phyloP scores from a whole-genome alignment of 2,797 vertebrate species.

The Serranus cabrilla region DNA sequence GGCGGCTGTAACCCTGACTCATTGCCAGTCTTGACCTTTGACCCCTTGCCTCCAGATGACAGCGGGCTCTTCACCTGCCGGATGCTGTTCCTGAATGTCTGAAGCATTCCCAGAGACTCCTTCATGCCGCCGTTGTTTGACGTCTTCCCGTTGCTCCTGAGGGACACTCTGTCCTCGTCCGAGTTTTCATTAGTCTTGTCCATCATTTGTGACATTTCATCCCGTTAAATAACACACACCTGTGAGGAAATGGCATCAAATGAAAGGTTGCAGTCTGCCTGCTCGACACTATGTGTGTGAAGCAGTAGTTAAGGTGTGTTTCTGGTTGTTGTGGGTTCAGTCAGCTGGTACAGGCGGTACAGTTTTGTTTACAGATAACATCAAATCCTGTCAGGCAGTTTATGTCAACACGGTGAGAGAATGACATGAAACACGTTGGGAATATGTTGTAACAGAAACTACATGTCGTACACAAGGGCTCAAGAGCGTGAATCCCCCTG shows the following conservation, averaged over 20 bases:
- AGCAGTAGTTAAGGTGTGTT: background rate
- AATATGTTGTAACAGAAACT: background rate
- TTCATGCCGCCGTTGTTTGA: background rate
- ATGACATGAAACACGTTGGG: background rate
- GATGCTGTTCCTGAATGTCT: slow-evolving; percentile 49
- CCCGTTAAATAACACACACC: background rate
- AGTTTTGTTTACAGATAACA: slow-evolving; percentile 81
- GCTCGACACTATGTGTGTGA: background rate
- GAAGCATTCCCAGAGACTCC: slow-evolving; percentile 26
- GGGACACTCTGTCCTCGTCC: slow-evolving; percentile 36
- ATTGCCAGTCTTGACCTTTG: slow-evolving; percentile 34
- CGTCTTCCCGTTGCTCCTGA: slow-evolving; percentile 28
- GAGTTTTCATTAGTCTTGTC: slow-evolving; percentile 31
- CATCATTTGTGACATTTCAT: slow-evolving; percentile 50
- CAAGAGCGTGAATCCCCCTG: background rate
- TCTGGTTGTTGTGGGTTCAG: background rate
- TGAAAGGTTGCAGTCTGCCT: background rate
- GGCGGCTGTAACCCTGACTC: background rate
- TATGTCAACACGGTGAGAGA: background rate
- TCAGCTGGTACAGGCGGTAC: slow-evolving; percentile 22
- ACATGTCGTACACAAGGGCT: background rate
- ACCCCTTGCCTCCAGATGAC: slow-evolving; percentile 16
- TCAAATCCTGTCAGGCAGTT: background rate
- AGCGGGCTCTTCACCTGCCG: slow-evolving; percentile 32
- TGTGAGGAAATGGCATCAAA: background rate